Evolutionary conservation across 1,140 invertebrate species (phyloP), one percentile per base, ranked within the genome.

Genomic region (Wasmannia auropunctata): DNA sequence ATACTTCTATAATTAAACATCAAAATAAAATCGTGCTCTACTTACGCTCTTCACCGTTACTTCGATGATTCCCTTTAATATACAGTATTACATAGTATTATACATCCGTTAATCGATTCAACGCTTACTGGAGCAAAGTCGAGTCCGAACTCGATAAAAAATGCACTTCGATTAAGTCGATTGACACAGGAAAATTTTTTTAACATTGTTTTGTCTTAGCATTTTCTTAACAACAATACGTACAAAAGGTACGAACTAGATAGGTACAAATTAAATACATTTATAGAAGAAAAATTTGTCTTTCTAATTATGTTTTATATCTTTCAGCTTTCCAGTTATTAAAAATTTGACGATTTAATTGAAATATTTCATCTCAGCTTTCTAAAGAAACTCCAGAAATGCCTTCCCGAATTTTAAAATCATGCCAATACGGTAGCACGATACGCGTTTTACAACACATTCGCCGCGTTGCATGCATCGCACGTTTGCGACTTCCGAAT

Each of bases 91-190:
- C 19, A 19, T 37, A 63, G 22, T 49, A 28, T 72, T 31, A 46
- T 8, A 67, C 63, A 28, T n/a, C 28, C 19, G 19, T 40, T 63
- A 62, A 54, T 22, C 56, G 56, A 76, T 76, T 76, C 37, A 25
- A n/a, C 22, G 37, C 56, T 76, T 63, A 77, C 19, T 77, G 19
- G 75, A 22, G 25, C 56, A 77, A 77, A 77, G 75, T 77, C 54
- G 19, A 49, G 40, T 0, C 19, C 10, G 25, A 60, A 62, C 14
- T 77, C 58, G 25, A 19, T 46, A 62, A 77, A 77, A 58, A 77
- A 31, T 62, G 28, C 10, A 46, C 10, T 60, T 8, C 0, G n/a
- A 63, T 46, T 43, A 46, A 77, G 49, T 49, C 25, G 56, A 60
- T 60, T 25, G 25, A 28, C 10, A 14, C 16, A 40, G 1, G 10